Conservation (phyloP, 1,140 invertebrate species). For the Micrasema longulum region DNA sequence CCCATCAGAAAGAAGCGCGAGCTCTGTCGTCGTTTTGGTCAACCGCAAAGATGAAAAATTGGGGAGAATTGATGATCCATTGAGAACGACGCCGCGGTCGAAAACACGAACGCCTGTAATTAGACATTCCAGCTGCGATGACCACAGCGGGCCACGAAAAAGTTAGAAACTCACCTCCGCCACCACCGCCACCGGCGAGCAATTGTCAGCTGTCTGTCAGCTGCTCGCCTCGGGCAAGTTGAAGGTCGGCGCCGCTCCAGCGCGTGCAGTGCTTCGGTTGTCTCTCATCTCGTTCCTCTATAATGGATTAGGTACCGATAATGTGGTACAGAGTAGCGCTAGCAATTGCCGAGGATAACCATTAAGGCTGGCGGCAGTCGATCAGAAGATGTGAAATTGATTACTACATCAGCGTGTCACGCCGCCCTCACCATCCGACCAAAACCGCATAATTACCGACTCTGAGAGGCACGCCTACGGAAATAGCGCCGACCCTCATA, state of each 20-base stretch:
- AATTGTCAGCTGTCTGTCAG: not conserved
- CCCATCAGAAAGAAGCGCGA: not conserved
- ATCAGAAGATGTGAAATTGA: constrained; percentile 4
- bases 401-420: constrained; percentile 15
- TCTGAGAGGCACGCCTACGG: constrained; percentile 36
- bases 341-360: not conserved
- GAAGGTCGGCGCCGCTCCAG: constrained; percentile 25
- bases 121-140: constrained; percentile 15
- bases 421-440: constrained; percentile 32
- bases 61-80: constrained; percentile 20
- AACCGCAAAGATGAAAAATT: constrained; percentile 17
- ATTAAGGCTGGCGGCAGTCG: not conserved
- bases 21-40: constrained; percentile 2
- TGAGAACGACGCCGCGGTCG: constrained; percentile 17
- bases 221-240: constrained; percentile 30
- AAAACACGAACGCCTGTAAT: constrained; percentile 18
- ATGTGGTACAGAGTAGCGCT: not conserved
- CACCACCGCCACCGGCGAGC: not conserved
- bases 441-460: constrained; percentile 24
- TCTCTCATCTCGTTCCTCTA: not conserved
- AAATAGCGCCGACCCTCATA: constrained; percentile 34
- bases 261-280: not conserved
- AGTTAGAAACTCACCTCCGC: constrained; percentile 28
- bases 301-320: not conserved
- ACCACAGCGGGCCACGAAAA: constrained; percentile 31